Evolutionary conservation across 1,140 invertebrate species (phyloP), one percentile per base, ranked within the genome.

Genomic region (Triops cancriformis): DNA sequence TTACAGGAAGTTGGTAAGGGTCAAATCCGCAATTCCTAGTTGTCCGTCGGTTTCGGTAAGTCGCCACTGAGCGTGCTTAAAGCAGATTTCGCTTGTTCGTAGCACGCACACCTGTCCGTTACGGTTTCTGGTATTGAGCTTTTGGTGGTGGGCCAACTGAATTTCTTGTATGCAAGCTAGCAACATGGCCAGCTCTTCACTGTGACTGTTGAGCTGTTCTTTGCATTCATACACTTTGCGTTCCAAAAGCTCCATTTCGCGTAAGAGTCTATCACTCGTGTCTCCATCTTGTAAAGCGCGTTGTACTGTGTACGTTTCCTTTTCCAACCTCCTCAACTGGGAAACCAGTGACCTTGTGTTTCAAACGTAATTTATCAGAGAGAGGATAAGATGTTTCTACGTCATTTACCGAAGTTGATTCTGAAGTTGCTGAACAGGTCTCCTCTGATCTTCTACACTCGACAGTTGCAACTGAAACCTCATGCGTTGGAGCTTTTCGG

Each of bases 11-110:
- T 98, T 98, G 75, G 94, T 94, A 0, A 99, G 89, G 26, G 96
- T 91, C 51, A 99, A 87, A 87, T 99, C 97, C 2, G 97, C 93
- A 80, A 99, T 96, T 73, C 96, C 97, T 73, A 99, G 90, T 84
- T 98, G 97, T 0, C 98, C 97, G 87, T 99, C 97, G 7, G 93
- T 91, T 85, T 99, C 96, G 0, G 97, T 99, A 28, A 99, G 88
- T 76, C 96, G 85, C 98, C 98, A 99, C 80, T 96, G 93, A n/a
- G 97, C 97, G 84, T 97, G 94, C 85, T 98, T 98, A 84, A 99
- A 99, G 84, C 95, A 98, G 80, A 99, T 98, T 87, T 99, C 97
- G 83, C 96, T 97, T 27, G 94, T 90, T 72, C 96, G 87, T 10
- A 95, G 92, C 42, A 95, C 91, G 2, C 90, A 90, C 0, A 85